These are phyloP conservation scores for Zophobas atratus DNA, from an alignment of 1,140 invertebrate genomes.

Conservation along the genomic window DNA sequence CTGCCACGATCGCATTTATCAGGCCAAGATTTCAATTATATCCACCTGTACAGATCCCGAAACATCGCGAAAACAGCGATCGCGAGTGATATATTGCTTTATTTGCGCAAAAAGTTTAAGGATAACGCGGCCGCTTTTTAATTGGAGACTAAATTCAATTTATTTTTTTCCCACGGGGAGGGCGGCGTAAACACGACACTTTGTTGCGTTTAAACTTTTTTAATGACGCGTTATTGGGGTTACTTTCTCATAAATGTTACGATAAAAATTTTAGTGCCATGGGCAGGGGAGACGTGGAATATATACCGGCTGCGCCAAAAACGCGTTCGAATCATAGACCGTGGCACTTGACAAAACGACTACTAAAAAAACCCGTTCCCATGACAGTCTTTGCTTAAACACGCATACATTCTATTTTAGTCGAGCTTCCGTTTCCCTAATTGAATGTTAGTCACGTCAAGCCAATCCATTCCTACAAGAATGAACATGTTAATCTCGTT, in stretches of 20 bases:
- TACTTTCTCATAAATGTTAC: too few relatives aligned
- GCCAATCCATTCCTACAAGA: background rate
- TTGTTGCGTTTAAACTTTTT: too few relatives aligned
- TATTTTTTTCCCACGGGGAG: background rate
- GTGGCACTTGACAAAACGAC: too few relatives aligned
- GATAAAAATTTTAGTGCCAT: too few relatives aligned
- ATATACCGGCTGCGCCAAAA: too few relatives aligned
- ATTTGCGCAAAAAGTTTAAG: slow-evolving; percentile 2
- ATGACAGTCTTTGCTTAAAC: background rate
- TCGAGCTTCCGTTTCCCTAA: slow-evolving; percentile 10
- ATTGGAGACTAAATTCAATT: background rate
- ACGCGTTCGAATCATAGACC: too few relatives aligned
- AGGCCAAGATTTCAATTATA: slow-evolving; percentile 57
- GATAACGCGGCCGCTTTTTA: background rate
- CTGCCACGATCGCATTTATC: slow-evolving; percentile 54
- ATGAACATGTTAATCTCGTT: slow-evolving; percentile 25
- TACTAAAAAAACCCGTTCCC: too few relatives aligned
- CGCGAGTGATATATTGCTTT: slow-evolving; percentile 12
- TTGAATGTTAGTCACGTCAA: slow-evolving; percentile 36
- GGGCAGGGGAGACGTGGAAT: too few relatives aligned
- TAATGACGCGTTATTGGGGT: too few relatives aligned
- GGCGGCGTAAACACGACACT: too few relatives aligned
- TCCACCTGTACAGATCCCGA: slow-evolving; percentile 49
- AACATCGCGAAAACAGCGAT: slow-evolving; percentile 32
- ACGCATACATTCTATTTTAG: background rate